phyloP scores from a whole-genome alignment of 2,888 invertebrate species.

The Machimus atricapillus region DNA sequence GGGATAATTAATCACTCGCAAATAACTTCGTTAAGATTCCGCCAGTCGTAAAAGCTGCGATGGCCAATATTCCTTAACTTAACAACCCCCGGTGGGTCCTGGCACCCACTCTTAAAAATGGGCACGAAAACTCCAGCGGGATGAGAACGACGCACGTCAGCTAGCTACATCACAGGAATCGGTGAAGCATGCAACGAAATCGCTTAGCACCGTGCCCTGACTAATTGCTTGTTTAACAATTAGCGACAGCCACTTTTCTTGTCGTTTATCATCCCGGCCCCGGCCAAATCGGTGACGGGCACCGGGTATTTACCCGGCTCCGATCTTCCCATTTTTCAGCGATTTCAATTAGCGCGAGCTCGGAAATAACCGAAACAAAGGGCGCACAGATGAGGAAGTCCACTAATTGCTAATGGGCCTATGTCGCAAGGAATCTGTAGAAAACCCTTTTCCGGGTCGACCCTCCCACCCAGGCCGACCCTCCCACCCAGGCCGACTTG shows the following conservation, averaged over 20 bases:
- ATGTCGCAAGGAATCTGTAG: neutral
- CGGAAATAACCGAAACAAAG: neutral
- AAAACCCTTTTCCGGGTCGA: neutral
- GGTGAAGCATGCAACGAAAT: neutral
- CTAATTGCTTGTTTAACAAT: conserved; percentile 48
- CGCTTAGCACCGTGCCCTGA: conserved; percentile 28
- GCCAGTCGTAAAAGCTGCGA: neutral
- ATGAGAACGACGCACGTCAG: neutral
- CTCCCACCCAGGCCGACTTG: neutral
- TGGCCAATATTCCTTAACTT: neutral
- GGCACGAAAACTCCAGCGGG: neutral
- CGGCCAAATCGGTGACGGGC: neutral
- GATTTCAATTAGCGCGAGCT: conserved; percentile 10
- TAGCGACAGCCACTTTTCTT: conserved; percentile 47
- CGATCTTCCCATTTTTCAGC: neutral
- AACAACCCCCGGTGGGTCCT: neutral
- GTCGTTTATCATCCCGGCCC: conserved; percentile 41
- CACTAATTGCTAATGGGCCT: conserved; percentile 15
- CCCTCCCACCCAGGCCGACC: neutral
- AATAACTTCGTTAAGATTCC: conserved; percentile 1
- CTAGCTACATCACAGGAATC: neutral
- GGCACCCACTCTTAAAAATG: neutral
- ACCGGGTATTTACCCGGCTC: neutral
- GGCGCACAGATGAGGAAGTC: neutral
- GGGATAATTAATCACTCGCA: conserved; percentile 6